Conservation (phyloP, 2,888 invertebrate species). For the Clostera curtula region DNA sequence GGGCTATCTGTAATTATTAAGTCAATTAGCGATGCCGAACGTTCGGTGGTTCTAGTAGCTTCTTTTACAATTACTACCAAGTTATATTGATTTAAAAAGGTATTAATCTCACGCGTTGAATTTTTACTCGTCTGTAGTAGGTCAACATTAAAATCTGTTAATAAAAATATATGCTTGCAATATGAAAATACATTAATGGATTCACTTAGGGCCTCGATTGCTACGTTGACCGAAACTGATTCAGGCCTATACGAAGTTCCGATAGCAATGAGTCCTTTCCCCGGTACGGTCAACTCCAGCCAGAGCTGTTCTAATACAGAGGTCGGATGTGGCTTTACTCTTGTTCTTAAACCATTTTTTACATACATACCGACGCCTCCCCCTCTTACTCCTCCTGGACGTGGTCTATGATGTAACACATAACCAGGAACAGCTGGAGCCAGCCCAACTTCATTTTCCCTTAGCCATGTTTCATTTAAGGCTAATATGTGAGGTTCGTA, state of each 20-base stretch:
- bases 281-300: slow-evolving; percentile 13
- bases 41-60: slow-evolving; percentile 9
- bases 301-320: slow-evolving; percentile 17
- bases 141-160: slow-evolving; percentile 11
- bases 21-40: slow-evolving; percentile 7
- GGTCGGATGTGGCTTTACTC: slow-evolving; percentile 8
- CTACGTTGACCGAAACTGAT: slow-evolving; percentile 2
- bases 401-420: background rate
- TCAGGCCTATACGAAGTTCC: slow-evolving; percentile 17
- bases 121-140: slow-evolving; percentile 1
- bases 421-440: slow-evolving; percentile 9
- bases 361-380: too few species aligned
- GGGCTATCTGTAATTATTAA: slow-evolving; percentile 8
- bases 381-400: background rate
- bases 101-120: too few species aligned
- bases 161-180: slow-evolving; percentile 8
- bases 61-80: too few species aligned
- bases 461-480: slow-evolving; percentile 12
- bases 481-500: slow-evolving; percentile 12
- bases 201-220: slow-evolving; percentile 13
- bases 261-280: slow-evolving; percentile 12
- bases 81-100: too few species aligned
- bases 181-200: slow-evolving; percentile 6
- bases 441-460: slow-evolving; percentile 3
- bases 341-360: slow-evolving; percentile 5